Evolutionary conservation across 2,113 vertebrate species (phyloP).

Genomic region (Cacatua alba): DNA sequence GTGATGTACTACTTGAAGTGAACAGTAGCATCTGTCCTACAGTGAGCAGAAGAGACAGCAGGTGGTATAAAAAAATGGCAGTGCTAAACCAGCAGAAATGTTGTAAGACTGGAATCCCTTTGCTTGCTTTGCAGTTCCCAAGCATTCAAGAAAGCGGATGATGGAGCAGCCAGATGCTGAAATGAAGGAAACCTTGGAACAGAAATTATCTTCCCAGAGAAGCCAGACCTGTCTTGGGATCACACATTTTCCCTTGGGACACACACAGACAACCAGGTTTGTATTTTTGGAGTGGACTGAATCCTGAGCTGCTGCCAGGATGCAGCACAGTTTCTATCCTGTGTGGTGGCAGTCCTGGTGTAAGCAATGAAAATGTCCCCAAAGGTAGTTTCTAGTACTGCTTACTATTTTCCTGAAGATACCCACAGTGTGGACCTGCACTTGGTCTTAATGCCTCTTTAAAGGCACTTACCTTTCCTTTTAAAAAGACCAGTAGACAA

Average conservation of each 20-base stretch:
- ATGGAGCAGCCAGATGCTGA: not conserved
- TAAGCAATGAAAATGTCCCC: not conserved
- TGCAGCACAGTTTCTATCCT: not conserved
- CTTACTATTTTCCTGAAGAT: not conserved
- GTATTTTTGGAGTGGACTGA: not conserved
- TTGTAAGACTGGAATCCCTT: not conserved
- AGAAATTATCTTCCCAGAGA: not conserved
- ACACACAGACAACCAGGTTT: not conserved
- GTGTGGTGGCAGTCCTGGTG: not conserved
- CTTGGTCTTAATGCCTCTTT: not conserved
- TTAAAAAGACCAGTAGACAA: not conserved
- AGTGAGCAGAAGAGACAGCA: not conserved
- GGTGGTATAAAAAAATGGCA: not conserved
- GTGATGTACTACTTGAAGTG: not conserved
- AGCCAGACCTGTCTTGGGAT: not conserved
- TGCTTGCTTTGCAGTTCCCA: not conserved
- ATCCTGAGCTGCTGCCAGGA: not conserved
- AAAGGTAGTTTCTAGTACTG: not conserved
- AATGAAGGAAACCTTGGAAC: not conserved
- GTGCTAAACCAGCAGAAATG: not conserved
- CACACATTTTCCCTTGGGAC: not conserved
- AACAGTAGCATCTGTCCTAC: not conserved
- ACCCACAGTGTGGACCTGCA: rapidly evolving
- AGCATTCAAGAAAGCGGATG: not conserved
- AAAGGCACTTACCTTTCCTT: not conserved